Conservation (phyloP, 2,113 vertebrate species). For the Arizona elegans region DNA sequence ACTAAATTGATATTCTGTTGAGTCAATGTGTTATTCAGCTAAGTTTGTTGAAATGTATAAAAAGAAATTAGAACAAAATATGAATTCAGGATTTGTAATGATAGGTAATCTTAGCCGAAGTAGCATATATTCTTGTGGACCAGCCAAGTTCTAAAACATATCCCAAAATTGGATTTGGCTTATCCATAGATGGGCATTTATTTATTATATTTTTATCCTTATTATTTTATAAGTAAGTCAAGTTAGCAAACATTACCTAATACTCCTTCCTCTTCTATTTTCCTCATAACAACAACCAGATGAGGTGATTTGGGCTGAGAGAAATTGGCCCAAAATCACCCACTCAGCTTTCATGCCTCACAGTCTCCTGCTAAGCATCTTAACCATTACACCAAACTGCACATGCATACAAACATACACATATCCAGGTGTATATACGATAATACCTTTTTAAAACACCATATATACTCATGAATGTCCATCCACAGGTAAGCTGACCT, state of each 20-base stretch:
- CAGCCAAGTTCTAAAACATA: not conserved
- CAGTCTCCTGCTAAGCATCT: not conserved
- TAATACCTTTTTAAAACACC: not conserved
- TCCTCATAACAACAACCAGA: not conserved
- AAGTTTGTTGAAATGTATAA: not conserved
- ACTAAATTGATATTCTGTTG: not conserved
- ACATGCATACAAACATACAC: not conserved
- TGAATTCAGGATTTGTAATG: not conserved
- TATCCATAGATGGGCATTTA: not conserved
- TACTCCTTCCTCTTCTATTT: not conserved
- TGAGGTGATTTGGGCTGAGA: not conserved
- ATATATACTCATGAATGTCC: not conserved
- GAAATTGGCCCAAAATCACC: not conserved
- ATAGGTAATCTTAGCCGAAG: not conserved
- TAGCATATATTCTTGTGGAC: not conserved
- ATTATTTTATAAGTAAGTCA: not conserved
- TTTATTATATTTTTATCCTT: not conserved
- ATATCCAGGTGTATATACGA: not conserved
- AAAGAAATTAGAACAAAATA: not conserved
- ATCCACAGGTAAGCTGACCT: not conserved
- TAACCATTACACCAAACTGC: not conserved
- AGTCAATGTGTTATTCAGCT: not conserved
- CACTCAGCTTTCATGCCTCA: not conserved
- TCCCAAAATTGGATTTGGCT: not conserved
- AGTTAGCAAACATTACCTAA: not conserved